A percentile compares a stretch with the other conserved stretches of the same genome.
Conservation (phyloP, 1,140 invertebrate genomes). For the Pachyrhynchus sulphureomaculatus region DNA sequence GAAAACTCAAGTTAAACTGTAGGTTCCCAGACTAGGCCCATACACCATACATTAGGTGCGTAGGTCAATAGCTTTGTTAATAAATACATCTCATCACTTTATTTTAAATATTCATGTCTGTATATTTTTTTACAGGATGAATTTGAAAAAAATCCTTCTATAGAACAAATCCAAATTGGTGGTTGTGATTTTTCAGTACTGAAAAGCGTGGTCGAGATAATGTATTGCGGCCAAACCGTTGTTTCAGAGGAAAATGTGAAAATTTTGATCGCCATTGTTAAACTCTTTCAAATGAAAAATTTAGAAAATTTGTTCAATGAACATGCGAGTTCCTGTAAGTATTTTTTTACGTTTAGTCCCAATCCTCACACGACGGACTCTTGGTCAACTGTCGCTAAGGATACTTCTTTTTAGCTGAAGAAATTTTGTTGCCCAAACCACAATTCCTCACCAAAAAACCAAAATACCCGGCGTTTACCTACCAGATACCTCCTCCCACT, state of each 20-base stretch:
- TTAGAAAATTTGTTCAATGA: slow-evolving; percentile 42
- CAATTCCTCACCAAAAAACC: slow-evolving; percentile 33
- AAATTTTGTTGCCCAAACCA: slow-evolving; percentile 32
- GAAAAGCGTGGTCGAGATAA: slow-evolving; percentile 48
- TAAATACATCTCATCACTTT: too few relatives aligned
- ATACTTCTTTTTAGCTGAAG: slow-evolving; percentile 17
- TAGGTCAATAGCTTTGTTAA: too few relatives aligned
- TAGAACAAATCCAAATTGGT: slow-evolving; percentile 45
- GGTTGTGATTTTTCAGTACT: slow-evolving; percentile 46
- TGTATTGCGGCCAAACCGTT: slow-evolving; percentile 48
- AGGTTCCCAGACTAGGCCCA: too few relatives aligned
- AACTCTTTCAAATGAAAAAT: slow-evolving; percentile 45
- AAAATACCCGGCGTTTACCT: slow-evolving; percentile 33
- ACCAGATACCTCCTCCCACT: background rate
- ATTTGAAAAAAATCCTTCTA: slow-evolving; percentile 34
- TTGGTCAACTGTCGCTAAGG: background rate
- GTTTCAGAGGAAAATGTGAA: slow-evolving; percentile 44
- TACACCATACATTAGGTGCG: too few relatives aligned
- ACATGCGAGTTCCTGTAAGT: slow-evolving; percentile 19
- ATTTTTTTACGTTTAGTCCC: background rate
- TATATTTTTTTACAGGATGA: slow-evolving; percentile 28
- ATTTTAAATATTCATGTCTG: too few relatives aligned
- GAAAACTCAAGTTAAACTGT: too few relatives aligned
- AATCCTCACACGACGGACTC: background rate
- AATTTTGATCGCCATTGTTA: slow-evolving; percentile 44